Evolutionary conservation across 1,140 invertebrate species (phyloP).

Genomic region (Hylaeus anthracinus): DNA sequence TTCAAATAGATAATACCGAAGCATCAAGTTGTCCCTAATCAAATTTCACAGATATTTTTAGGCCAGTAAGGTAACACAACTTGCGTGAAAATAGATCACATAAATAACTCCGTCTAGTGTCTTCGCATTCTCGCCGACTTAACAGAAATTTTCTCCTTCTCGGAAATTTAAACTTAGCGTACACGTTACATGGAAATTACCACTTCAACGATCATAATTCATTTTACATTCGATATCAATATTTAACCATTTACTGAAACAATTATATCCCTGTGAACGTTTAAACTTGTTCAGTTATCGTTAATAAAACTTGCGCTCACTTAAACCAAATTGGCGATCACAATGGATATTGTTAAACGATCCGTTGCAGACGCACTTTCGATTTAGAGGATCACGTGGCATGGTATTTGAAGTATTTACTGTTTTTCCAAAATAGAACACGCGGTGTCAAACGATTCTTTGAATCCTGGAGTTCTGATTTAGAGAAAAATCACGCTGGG

Average conservation of each 20-base stretch:
- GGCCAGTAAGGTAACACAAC: conserved; percentile 60
- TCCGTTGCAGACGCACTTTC: background rate
- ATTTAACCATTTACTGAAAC: no score
- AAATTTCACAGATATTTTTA: conserved; percentile 62
- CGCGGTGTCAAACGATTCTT: background rate
- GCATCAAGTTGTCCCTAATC: conserved; percentile 49
- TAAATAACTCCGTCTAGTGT: conserved; percentile 47
- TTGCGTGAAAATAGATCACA: conserved; percentile 56
- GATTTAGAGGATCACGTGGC: background rate
- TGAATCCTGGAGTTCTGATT: background rate
- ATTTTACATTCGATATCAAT: background rate
- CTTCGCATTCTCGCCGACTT: conserved; percentile 19
- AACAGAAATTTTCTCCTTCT: conserved; percentile 31
- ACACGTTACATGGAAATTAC: background rate
- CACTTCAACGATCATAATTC: background rate
- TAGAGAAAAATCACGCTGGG: background rate
- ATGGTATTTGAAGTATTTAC: background rate
- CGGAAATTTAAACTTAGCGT: background rate
- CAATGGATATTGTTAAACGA: background rate
- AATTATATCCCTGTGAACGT: background rate
- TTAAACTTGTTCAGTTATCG: background rate
- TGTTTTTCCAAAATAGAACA: background rate
- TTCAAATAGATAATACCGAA: conserved; percentile 31
- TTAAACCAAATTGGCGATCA: background rate
- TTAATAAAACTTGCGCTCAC: background rate